Base-by-base conservation (phyloP, 2,888 invertebrate genomes). In the Venustoraphidia nigricollis region DNA sequence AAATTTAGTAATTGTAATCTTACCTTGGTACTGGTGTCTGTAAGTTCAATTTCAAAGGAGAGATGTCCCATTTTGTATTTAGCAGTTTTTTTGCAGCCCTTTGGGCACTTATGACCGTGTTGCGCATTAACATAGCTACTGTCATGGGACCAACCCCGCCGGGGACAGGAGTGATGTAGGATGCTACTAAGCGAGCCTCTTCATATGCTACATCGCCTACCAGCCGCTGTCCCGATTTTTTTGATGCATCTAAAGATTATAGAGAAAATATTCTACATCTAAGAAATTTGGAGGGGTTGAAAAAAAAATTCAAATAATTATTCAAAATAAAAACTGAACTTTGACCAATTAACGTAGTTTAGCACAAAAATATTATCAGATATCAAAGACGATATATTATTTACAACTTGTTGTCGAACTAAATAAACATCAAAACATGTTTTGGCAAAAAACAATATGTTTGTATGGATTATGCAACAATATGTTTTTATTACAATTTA, bases 121-220 rank as follows among this genome's bases (percentile, higher is more conserved):
- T 98, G 58, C 81, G 79, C 90, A 95, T 91, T 36, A 93, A 70
- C 94, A 96, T 96, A 14, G 95, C 94, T 53, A 95, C 98, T 0
- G 98, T 99, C 95, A 99, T 96, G 11, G 97, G 98, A 1, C 98
- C 98, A 51, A 98, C 97, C 52, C 98, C 98, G 48, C 90, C 89
- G 10, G 93, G 92, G 45, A 96, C 96, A 5, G 96, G 95, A 27
- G 96, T 96, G 59, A 96, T 88, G 68, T 79, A 82, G 1, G 87
- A 81, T 11, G 96, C 95, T 52, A 87, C 81, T 56, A 76, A 66
- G 55, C 75, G 72, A 6, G 86, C 95, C 62, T 86, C 88, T 14
- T 71, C 75, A 69, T 81, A 96, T 47, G 83, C 86, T 8, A 97
- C 96, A 75, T 98, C 97, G 46, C 97, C 97, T n/a, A 94, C 90